Base-by-base conservation (phyloP, 2,797 vertebrate species). In the Synaphobranchus kaupii region DNA sequence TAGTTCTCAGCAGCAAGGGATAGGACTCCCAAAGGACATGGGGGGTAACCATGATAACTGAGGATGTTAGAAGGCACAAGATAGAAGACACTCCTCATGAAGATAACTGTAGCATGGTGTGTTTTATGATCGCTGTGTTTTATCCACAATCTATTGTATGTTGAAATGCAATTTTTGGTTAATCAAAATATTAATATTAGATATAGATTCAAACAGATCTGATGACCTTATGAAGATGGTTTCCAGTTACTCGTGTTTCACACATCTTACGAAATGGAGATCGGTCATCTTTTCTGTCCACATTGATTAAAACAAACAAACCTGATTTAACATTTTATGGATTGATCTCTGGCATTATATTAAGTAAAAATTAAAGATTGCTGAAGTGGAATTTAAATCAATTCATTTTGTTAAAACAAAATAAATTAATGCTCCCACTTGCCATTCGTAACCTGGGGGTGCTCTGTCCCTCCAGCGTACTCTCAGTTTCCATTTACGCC, bases 1-100 rank as follows among this genome's bases (percentile, higher is more conserved):
- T 50, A 48, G 44, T 28, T 71, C 84, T 85, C 60, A 71, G 84
- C 7, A 10, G 63, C n/a, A 71, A 68, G 47, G 84, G 47, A 85
- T 71, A 50, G 84, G 44, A 71, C 4, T 68, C 58, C 47, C 47
- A 17, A 48, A 50, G 60, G 63, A 85, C 22, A 44, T 6, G 4
- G 84, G 20, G 84, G 20, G 6, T 71, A 10, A 52, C 22, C 47
- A 50, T 22, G 17, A 47, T 47, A 48, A 78, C 8, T n/a, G 71
- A 56, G 25, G 47, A 81, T 9, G 78, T 50, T 48, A 50, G 47
- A n/a, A 12, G 44, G 39, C 20, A 80, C 44, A 34, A 39, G 13
- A 13, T 47, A 78, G 17, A 8, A 76, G 28, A 17, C 15, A 39
- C 13, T 31, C 9, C 13, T 4, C 15, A 76, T 39, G 5, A 68